Conservation (phyloP, 2,113 vertebrate species). For the Chloroceryle aenea region DNA sequence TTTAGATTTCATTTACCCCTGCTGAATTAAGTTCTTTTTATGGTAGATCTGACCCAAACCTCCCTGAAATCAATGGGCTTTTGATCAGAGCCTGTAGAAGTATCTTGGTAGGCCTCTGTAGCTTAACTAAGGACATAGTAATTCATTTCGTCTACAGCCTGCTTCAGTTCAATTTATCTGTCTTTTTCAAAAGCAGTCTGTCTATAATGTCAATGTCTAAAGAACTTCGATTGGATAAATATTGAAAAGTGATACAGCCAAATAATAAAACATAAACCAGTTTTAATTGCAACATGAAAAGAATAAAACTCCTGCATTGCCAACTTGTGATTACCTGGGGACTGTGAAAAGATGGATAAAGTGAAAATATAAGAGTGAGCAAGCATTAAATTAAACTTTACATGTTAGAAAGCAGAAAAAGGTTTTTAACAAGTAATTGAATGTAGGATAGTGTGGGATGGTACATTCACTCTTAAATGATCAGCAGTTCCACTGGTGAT, state of each 20-base stretch:
- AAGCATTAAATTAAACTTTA: neutral
- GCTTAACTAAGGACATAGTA: neutral
- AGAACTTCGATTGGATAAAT: neutral
- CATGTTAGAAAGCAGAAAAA: neutral
- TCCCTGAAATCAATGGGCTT: neutral
- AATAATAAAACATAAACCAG: neutral
- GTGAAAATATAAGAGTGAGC: neutral
- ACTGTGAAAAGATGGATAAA: neutral
- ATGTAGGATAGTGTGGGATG: neutral
- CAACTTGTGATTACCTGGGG: neutral
- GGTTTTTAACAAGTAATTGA: neutral
- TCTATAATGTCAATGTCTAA: neutral
- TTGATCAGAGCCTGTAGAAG: neutral
- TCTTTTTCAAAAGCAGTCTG: neutral
- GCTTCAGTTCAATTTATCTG: neutral
- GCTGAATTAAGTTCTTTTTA: neutral
- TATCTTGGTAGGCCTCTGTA: neutral
- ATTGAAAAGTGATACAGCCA: neutral
- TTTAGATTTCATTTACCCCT: constrained; percentile 7
- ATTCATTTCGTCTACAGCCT: neutral
- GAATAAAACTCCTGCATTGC: neutral
- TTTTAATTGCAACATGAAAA: neutral
- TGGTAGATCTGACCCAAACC: constrained; percentile 4
- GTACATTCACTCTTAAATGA: neutral
- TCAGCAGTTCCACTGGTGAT: neutral